Percentiles rank a stretch among this genome's conserved stretches.
Conservation (phyloP, 2,797 vertebrate species). For the Notolepis coatsorum region DNA sequence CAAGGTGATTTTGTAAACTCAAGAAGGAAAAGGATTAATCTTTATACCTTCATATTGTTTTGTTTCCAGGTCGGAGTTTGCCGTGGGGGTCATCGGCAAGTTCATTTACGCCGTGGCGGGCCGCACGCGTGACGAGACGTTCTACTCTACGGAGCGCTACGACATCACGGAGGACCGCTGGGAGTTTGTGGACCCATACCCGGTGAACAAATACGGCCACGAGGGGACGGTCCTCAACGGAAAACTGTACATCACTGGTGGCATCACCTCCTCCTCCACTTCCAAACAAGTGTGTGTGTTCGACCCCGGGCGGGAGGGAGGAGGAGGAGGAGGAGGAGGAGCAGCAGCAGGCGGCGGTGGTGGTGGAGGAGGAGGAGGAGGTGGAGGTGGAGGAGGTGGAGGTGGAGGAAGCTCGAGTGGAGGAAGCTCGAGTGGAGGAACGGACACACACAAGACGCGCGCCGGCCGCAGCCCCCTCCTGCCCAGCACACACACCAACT, state of each 20-base stretch:
- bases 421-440: slow-evolving; percentile 77
- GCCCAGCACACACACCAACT: slow-evolving; percentile 83
- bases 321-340: slow-evolving; percentile 85
- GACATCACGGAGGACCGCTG: slow-evolving; percentile 97
- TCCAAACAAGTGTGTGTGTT: slow-evolving; percentile 99
- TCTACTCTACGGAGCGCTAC: slow-evolving; percentile 97
- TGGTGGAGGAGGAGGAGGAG: not conserved
- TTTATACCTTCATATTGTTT: slow-evolving; percentile 41
- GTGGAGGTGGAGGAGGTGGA: not conserved
- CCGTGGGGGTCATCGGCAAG: slow-evolving; percentile 96
- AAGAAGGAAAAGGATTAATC: not conserved
- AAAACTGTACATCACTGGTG: slow-evolving; percentile 96
- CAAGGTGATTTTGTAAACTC: too few species aligned
- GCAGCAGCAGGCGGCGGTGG: not conserved
- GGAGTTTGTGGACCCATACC: slow-evolving; percentile 98
- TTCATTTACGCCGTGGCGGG: slow-evolving; percentile 97
- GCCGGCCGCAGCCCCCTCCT: slow-evolving; percentile 89
- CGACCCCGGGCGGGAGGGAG: slow-evolving; percentile 93
- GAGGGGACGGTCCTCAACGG: slow-evolving; percentile 96
- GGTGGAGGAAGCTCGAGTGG: slow-evolving; percentile 77
- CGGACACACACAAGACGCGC: slow-evolving; percentile 77
- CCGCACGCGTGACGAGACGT: slow-evolving; percentile 96
- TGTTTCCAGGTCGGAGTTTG: slow-evolving; percentile 94
- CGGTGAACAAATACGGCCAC: slow-evolving; percentile 98
- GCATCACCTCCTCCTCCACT: slow-evolving; percentile 98